Conservation (phyloP, 1,140 invertebrate genomes). For the Paralvinella palmiformis region DNA sequence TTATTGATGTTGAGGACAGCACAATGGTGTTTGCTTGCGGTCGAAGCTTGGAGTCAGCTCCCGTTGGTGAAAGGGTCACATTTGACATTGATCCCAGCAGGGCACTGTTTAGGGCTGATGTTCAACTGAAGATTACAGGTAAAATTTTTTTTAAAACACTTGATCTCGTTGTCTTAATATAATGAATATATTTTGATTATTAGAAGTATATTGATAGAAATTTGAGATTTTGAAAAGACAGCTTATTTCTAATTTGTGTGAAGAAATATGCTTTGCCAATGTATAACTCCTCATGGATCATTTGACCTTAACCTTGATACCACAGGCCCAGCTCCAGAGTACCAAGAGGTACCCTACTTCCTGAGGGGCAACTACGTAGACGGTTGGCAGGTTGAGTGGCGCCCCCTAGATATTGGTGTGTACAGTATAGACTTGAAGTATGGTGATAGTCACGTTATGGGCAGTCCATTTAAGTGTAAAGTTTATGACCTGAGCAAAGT, state of each 20-base stretch:
- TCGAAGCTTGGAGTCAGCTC: neutral
- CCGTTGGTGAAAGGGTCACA: conserved; percentile 58
- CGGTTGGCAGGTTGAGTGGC: conserved; percentile 14
- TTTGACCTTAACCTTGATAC: too few relatives aligned
- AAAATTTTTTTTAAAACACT: too few relatives aligned
- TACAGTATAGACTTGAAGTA: conserved; percentile 86
- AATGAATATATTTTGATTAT: too few relatives aligned
- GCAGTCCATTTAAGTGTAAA: conserved; percentile 87
- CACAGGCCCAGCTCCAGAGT: neutral
- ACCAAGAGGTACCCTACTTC: neutral
- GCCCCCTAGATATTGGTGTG: conserved; percentile 53
- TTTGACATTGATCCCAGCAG: conserved; percentile 48
- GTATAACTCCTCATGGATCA: neutral
- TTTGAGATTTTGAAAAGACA: too few relatives aligned
- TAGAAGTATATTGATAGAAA: too few relatives aligned
- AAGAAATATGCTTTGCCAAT: neutral
- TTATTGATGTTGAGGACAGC: conserved; percentile 14
- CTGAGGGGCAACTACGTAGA: neutral
- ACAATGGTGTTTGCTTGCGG: conserved; percentile 8
- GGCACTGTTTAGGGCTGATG: conserved; percentile 33
- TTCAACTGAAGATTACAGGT: neutral
- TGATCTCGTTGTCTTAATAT: too few relatives aligned
- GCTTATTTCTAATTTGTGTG: too few relatives aligned
- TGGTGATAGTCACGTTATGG: conserved; percentile 79
- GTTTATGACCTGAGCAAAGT: conserved; percentile 12